Percentiles rank a stretch among this genome's conserved stretches.
phyloP scores from a whole-genome alignment of 2,113 vertebrate genomes.

The Scalopus aquaticus region DNA sequence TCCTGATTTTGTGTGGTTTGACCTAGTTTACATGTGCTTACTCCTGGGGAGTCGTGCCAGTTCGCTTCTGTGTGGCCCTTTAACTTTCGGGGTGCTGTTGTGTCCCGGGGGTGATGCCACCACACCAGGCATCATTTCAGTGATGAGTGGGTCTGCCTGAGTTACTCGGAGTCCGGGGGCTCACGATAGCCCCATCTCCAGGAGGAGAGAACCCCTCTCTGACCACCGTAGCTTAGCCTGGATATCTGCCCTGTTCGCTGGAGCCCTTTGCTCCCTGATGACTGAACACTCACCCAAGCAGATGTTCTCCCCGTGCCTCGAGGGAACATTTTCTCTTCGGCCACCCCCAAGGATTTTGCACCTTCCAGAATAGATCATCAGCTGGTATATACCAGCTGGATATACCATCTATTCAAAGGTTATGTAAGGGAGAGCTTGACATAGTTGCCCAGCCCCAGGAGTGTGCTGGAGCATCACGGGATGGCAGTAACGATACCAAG shows the following conservation, averaged over 20 bases:
- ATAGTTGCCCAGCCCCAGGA: not conserved
- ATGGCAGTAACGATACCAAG: not conserved
- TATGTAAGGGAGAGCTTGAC: not conserved
- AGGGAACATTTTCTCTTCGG: not conserved
- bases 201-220: not conserved
- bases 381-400: no score
- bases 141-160: not conserved
- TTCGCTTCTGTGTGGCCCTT: not conserved
- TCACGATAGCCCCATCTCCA: not conserved
- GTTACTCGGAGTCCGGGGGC: not conserved
- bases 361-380: not conserved
- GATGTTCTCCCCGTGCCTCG: not conserved
- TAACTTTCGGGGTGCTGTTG: rapidly evolving
- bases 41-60: not conserved
- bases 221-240: not conserved
- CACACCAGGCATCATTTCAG: not conserved
- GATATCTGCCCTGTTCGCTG: not conserved
- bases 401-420: not conserved
- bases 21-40: conserved; percentile 29
- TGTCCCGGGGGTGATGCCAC: not conserved
- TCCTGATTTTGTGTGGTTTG: conserved; percentile 35
- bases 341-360: not conserved
- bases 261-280: not conserved
- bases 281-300: not conserved
- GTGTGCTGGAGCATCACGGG: no score